Conservation (phyloP, 1,140 invertebrate genomes). For the Trichogramma pretiosum region DNA sequence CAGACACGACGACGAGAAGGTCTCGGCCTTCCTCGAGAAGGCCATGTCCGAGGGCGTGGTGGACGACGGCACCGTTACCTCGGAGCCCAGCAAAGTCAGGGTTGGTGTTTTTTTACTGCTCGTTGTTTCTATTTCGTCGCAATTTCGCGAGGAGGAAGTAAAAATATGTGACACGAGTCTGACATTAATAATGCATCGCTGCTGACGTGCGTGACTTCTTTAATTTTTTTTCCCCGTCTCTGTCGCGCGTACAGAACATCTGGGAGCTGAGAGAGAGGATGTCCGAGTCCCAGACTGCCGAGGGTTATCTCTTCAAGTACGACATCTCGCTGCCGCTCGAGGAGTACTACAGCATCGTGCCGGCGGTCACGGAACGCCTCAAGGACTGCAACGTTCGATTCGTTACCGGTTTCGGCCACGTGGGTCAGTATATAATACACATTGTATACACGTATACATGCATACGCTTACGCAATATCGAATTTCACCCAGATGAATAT, state of each 20-base stretch:
- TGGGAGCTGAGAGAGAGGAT: constrained; percentile 83
- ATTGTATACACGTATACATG: too few species aligned
- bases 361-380: constrained; percentile 59
- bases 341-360: constrained; percentile 76
- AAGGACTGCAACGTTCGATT: constrained; percentile 48
- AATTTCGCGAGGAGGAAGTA: too few species aligned
- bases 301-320: constrained; percentile 93
- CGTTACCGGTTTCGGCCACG: constrained; percentile 83
- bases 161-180: too few species aligned
- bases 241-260: constrained; percentile 52
- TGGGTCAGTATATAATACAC: constrained; percentile 69
- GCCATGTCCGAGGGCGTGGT: constrained; percentile 64
- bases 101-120: constrained; percentile 40
- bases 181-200: background rate
- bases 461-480: too few species aligned
- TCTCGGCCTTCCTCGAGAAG: constrained; percentile 67
- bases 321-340: constrained; percentile 85
- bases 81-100: constrained; percentile 69
- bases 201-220: background rate
- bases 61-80: constrained; percentile 73
- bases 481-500: too few species aligned
- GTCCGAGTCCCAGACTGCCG: constrained; percentile 65
- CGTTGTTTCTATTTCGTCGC: constrained; percentile 13
- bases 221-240: too few species aligned
- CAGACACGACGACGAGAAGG: constrained; percentile 78